Evolutionary conservation across 2,797 vertebrate species (phyloP).

Genomic region (Schizothorax lantsangensis): DNA sequence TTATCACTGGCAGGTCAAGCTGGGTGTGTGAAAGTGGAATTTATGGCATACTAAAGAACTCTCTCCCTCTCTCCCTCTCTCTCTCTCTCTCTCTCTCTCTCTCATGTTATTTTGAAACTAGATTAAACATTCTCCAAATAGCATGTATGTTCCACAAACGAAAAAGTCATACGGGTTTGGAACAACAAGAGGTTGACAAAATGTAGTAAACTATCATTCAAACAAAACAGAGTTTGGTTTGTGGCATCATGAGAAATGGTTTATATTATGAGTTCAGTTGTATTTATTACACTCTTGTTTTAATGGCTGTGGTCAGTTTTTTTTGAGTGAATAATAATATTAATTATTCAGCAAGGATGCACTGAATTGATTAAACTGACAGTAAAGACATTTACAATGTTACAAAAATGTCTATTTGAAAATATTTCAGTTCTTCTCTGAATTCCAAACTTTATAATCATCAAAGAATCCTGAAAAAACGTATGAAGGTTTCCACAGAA

Average conservation of each 20-base stretch:
- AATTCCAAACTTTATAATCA: neutral
- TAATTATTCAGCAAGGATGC: neutral
- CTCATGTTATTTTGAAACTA: neutral
- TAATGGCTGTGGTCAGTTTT: neutral
- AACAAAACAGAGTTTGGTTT: neutral
- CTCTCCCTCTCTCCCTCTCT: neutral
- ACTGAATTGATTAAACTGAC: neutral
- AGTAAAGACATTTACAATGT: neutral
- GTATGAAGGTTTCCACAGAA: neutral
- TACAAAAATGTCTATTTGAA: neutral
- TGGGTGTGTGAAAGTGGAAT: neutral
- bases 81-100: neutral
- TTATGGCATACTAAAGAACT: neutral
- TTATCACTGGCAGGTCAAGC: neutral
- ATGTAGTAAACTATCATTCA: neutral
- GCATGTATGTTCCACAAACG: neutral
- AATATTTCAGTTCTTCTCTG: neutral
- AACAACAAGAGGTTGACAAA: neutral
- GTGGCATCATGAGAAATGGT: neutral
- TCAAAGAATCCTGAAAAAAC: neutral
- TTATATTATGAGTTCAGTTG: neutral
- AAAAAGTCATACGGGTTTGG: neutral
- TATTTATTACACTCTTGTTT: neutral
- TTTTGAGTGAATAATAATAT: neutral
- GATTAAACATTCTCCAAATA: neutral